phyloP scores from a whole-genome alignment of 1,140 invertebrate genomes.

The Alviniconcha marisindica region DNA sequence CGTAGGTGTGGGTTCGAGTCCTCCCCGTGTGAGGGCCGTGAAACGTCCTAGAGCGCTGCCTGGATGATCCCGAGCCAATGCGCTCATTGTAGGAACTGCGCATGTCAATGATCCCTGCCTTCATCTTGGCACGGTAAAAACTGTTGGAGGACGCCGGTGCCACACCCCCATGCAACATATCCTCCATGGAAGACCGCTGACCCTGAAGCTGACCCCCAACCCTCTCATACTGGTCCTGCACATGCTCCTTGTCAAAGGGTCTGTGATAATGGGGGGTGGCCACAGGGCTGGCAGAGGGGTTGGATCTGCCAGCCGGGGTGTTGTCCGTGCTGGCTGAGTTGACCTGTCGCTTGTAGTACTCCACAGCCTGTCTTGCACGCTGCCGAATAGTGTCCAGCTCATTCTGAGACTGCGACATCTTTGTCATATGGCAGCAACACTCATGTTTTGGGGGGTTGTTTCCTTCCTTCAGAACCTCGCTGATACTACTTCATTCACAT shows the following conservation, averaged over 20 bases:
- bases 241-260: slow-evolving; percentile 4
- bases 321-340: slow-evolving; percentile 37
- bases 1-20: slow-evolving; percentile 45
- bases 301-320: background rate
- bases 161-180: slow-evolving; percentile 46
- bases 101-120: slow-evolving; percentile 56
- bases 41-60: slow-evolving; percentile 44
- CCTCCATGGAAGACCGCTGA: slow-evolving; percentile 43
- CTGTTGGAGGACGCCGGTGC: slow-evolving; percentile 49
- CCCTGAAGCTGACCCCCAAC: slow-evolving; percentile 33
- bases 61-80: slow-evolving; percentile 33
- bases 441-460: too few relatives aligned
- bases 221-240: slow-evolving; percentile 15
- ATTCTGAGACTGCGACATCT: slow-evolving; percentile 34
- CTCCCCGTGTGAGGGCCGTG: slow-evolving; percentile 45
- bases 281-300: background rate
- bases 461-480: too few relatives aligned
- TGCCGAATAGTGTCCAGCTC: slow-evolving; percentile 63
- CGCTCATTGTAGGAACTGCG: slow-evolving; percentile 55
- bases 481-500: too few relatives aligned
- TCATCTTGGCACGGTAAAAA: slow-evolving; percentile 54
- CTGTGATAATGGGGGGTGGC: slow-evolving; percentile 7
- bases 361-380: slow-evolving; percentile 66
- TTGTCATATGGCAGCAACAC: slow-evolving; percentile 4
- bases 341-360: slow-evolving; percentile 66